Percentiles rank a stretch among this genome's conserved stretches.
These are phyloP conservation scores for Forbesichthys agassizii DNA, from an alignment of 2,113 vertebrate species.

Conservation along the genomic window DNA sequence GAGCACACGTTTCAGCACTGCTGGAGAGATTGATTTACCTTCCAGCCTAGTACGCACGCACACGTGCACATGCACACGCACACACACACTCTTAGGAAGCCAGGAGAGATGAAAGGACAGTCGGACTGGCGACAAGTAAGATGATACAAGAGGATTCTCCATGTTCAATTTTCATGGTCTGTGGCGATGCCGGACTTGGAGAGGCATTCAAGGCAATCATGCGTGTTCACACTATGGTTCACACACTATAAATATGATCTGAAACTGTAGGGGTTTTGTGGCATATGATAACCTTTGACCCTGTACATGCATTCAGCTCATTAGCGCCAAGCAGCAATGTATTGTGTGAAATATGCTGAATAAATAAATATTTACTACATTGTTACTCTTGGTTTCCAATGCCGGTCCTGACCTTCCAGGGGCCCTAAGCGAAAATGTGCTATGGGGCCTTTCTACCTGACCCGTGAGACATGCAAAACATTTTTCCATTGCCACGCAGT, in stretches of 20 bases:
- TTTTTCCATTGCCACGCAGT: no score
- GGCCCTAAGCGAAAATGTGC: no score
- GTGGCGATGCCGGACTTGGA: constrained; percentile 43
- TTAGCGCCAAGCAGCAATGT: not conserved
- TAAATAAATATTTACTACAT: no score
- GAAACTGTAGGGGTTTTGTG: not conserved
- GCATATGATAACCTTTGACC: not conserved
- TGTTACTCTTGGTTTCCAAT: no score
- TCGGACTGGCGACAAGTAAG: constrained; percentile 63
- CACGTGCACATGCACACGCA: constrained; percentile 6
- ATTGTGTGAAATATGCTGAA: no score
- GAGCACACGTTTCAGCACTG: constrained; percentile 26
- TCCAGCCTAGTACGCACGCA: not conserved
- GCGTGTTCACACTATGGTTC: constrained; percentile 29
- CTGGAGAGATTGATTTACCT: not conserved
- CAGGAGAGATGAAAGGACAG: constrained; percentile 50
- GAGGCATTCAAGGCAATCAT: constrained; percentile 48
- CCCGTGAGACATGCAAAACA: no score
- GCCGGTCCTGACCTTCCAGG: no score
- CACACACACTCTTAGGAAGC: constrained; percentile 7
- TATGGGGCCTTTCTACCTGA: no score
- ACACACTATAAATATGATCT: constrained; percentile 7
- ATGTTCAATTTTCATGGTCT: constrained; percentile 61
- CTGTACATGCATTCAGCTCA: constrained; percentile 6
- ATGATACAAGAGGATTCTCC: constrained; percentile 54